Evolutionary conservation across 2,888 invertebrate species (phyloP).

Genomic region (Chrysolina oricalcia): DNA sequence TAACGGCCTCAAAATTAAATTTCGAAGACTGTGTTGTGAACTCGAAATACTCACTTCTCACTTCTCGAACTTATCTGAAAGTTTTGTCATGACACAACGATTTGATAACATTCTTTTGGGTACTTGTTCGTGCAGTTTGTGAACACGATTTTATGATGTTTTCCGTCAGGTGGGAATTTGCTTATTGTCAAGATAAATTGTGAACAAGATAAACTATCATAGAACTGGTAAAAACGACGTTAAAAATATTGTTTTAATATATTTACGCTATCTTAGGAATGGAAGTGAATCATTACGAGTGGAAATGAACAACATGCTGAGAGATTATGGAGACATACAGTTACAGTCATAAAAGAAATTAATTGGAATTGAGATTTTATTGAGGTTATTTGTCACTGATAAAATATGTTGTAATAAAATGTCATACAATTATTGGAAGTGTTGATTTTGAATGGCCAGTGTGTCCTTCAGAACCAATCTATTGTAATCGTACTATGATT

Average conservation of each 20-base stretch:
- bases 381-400: neutral
- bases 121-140: too few relatives aligned
- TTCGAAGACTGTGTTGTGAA: too few relatives aligned
- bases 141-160: neutral
- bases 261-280: neutral
- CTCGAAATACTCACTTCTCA: too few relatives aligned
- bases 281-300: neutral
- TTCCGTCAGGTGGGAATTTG: neutral
- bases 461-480: neutral
- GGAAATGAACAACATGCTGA: neutral
- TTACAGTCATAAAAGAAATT: neutral
- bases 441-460: neutral
- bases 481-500: neutral
- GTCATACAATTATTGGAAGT: neutral
- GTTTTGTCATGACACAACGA: too few relatives aligned
- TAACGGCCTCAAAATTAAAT: too few relatives aligned
- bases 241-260: neutral
- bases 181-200: neutral
- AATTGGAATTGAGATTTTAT: neutral
- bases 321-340: neutral
- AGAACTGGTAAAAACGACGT: neutral
- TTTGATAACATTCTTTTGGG: too few relatives aligned
- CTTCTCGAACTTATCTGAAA: too few relatives aligned
- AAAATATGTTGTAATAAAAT: neutral
- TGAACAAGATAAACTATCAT: neutral